A percentile compares a stretch with the other conserved stretches of the same genome.
These are phyloP conservation scores for Panurus biarmicus DNA, from an alignment of 2,113 vertebrate species.

Conservation along the genomic window DNA sequence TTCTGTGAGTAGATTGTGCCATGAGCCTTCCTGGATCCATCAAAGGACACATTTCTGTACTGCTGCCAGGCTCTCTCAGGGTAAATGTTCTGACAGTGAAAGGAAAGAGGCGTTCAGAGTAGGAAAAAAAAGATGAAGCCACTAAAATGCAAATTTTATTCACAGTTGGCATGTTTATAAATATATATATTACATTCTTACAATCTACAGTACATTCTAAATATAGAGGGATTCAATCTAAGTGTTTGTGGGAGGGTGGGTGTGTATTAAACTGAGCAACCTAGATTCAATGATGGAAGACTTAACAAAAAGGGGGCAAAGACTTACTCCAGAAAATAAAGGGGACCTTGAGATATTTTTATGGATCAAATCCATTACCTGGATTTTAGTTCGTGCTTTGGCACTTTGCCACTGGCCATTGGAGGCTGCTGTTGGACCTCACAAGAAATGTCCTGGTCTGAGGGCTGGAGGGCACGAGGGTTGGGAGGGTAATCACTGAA, in stretches of 20 bases:
- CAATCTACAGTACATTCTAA: slow-evolving; percentile 61
- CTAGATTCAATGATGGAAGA: neutral
- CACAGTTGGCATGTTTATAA: slow-evolving; percentile 67
- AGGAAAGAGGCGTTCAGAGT: slow-evolving; percentile 3
- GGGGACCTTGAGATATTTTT: neutral
- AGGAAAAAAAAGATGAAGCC: slow-evolving; percentile 42
- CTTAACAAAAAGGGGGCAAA: neutral
- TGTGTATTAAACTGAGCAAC: neutral
- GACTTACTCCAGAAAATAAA: neutral
- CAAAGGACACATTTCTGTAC: neutral
- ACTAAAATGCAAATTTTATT: slow-evolving; percentile 67
- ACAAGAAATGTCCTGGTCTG: neutral
- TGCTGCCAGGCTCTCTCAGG: slow-evolving; percentile 1
- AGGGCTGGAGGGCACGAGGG: neutral
- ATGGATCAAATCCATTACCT: neutral
- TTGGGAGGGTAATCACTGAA: neutral
- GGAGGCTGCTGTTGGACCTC: neutral
- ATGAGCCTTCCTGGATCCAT: neutral
- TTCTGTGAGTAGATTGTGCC: neutral
- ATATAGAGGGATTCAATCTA: slow-evolving; percentile 7
- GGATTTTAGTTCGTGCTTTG: neutral
- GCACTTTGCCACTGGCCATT: neutral
- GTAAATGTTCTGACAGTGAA: neutral
- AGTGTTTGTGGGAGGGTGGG: neutral
- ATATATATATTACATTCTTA: slow-evolving; percentile 73